Evolutionary conservation across 2,797 vertebrate genomes (phyloP), one percentile per base, ranked within the genome.

Genomic region (Tarsius wallacei): DNA sequence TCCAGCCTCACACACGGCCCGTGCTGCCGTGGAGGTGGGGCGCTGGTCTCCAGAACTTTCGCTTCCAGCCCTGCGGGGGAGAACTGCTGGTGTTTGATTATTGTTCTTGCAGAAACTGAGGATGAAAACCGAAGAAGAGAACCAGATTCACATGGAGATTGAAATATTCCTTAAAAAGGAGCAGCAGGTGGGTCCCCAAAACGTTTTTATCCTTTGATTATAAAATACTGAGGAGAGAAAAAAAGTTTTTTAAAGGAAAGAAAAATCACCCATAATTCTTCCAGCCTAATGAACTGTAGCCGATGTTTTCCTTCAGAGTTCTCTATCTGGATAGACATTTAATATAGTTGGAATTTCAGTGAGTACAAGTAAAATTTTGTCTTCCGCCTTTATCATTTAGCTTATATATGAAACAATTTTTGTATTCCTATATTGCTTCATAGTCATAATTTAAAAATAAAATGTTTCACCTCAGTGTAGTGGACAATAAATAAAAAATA

Each of bases 161-260:
- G 98, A 99, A 95, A 97, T 78, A 13, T 99, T 99, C 98, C 99
- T 99, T 82, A 98, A 93, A 77, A 98, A 98, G 33, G 97, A 98
- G 28, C 98, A 99, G 10, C 85, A 98, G 98, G 99, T 99, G 74
- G 21, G 98, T 98, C 71, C 5, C 61, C 57, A 28, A 33, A 53
- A 22, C 8, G 3, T 90, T 51, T 80, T 59, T 90, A 17, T 49
- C 4, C 68, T 24, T 66, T 85, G 49, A 42, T 7, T 1, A 36
- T 31, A 53, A 24, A 12, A 61, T 61, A 24, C 55, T 21, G 74
- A 89, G 24, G 76, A 86, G 28, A 51, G 51, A 5, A 82, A 91
- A 96, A 71, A 42, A 51, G 11, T 55, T 82, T 80, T 86, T 73
- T 61, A 17, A 78, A 90, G 26, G 28, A 63, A 81, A 80, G 49